Percentiles rank a stretch among this genome's conserved stretches.
Conservation (phyloP, 37 sponge, comb jelly and placozoan species). For the Aphrocallistes beatrix region DNA sequence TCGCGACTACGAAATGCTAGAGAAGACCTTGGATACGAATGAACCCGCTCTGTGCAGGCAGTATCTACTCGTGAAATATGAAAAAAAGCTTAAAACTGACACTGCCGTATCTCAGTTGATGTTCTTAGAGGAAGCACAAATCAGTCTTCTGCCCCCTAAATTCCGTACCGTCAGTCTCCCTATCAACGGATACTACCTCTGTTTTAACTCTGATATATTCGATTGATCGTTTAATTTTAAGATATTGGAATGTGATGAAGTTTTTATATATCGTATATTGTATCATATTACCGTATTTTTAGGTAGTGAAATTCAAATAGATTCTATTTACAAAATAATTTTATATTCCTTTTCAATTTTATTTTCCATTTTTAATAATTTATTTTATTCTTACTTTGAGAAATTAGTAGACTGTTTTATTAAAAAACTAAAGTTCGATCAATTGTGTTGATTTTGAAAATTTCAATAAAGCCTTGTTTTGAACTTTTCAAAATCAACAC, state of each 20-base stretch:
- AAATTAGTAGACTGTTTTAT: too few species aligned
- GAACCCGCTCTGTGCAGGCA: background rate
- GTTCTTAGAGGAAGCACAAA: background rate
- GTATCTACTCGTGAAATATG: background rate
- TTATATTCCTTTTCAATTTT: too few species aligned
- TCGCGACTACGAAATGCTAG: background rate
- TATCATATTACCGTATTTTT: too few species aligned
- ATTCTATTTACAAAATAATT: too few species aligned
- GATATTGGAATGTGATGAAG: background rate
- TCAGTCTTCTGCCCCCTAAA: background rate
- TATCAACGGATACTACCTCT: background rate
- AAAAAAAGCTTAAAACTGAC: background rate
- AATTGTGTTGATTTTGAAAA: too few species aligned
- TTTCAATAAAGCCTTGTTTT: too few species aligned
- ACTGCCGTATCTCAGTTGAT: background rate
- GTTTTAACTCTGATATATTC: background rate
- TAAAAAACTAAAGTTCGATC: too few species aligned
- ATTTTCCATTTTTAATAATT: too few species aligned
- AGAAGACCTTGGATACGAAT: background rate
- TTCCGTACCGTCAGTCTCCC: background rate
- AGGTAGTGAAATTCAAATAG: too few species aligned
- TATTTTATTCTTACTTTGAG: too few species aligned
- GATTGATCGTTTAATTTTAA: background rate
- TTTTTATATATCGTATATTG: too few species aligned
- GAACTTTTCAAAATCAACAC: too few species aligned